These are phyloP conservation scores for Sphenopsis melanotis DNA, from an alignment of 2,797 vertebrate species.

Conservation along the genomic window DNA sequence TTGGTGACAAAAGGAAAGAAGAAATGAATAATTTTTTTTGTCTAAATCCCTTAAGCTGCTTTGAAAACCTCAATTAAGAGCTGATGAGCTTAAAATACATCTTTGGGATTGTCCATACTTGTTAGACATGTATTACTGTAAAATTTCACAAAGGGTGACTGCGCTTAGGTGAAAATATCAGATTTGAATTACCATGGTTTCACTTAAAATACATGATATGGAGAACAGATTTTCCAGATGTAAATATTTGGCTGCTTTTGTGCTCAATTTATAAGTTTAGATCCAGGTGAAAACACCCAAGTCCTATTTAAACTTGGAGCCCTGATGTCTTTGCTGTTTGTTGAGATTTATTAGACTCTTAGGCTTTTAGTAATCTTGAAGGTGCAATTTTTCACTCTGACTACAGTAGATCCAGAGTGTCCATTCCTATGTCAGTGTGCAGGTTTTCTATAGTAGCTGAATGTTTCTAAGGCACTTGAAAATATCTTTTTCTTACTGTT, in stretches of 20 bases:
- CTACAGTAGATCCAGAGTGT: not conserved
- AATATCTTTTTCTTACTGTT: not conserved
- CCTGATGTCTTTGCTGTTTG: not conserved
- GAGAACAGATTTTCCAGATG: not conserved
- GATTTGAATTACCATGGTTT: not conserved
- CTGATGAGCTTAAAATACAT: slow-evolving; percentile 18
- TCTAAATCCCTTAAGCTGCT: not conserved
- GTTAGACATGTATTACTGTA: not conserved
- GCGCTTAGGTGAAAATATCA: not conserved
- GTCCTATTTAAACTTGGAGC: not conserved
- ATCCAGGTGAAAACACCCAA: not conserved
- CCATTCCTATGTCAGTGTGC: not conserved
- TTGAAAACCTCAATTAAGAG: slow-evolving; percentile 36
- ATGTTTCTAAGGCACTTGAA: not conserved
- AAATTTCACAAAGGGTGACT: not conserved
- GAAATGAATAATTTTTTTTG: slow-evolving; percentile 26
- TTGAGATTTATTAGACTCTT: not conserved
- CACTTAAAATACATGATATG: not conserved
- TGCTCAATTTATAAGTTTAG: not conserved
- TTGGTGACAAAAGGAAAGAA: not conserved
- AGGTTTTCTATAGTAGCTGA: not conserved
- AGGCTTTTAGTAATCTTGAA: not conserved
- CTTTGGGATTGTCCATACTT: not conserved
- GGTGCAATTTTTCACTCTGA: not conserved
- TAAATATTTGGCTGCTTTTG: not conserved